Percentiles rank a stretch among this genome's conserved stretches.
phyloP scores from a whole-genome alignment of 1,140 invertebrate genomes.

The Neodiprion pinetum region DNA sequence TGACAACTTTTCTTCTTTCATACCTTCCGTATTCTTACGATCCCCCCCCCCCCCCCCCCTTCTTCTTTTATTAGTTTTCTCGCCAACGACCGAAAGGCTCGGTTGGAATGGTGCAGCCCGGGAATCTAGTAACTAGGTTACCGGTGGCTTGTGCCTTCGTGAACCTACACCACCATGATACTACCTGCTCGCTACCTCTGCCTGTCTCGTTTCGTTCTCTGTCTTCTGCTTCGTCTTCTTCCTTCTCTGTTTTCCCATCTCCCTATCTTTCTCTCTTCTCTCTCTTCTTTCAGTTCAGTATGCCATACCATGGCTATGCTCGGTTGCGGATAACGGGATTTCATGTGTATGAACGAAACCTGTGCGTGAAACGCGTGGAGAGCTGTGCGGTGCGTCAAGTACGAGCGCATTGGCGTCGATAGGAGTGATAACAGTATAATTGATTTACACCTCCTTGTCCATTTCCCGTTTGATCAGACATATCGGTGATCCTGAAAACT shows the following conservation, averaged over 20 bases:
- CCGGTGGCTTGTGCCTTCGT: constrained; percentile 37
- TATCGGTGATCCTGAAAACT: no score
- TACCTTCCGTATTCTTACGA: no score
- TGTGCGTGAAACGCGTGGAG: background rate
- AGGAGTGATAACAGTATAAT: background rate
- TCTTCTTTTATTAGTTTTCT: background rate
- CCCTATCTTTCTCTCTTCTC: constrained; percentile 10
- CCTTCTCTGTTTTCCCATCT: constrained; percentile 8
- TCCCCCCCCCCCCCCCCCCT: background rate
- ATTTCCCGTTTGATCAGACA: no score
- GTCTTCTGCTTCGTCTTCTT: constrained; percentile 19
- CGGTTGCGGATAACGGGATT: constrained; percentile 39
- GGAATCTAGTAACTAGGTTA: constrained; percentile 45
- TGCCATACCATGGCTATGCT: constrained; percentile 38
- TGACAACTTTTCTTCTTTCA: no score
- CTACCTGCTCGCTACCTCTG: background rate
- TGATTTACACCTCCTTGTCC: background rate
- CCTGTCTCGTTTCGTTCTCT: constrained; percentile 23
- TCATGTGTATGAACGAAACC: constrained; percentile 19
- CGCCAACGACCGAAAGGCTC: background rate
- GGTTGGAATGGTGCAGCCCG: constrained; percentile 10
- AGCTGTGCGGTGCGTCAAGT: background rate
- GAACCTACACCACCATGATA: constrained; percentile 26
- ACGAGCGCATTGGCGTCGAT: constrained; percentile 1
- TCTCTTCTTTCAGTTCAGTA: constrained; percentile 18